Evolutionary conservation across 2,113 vertebrate genomes (phyloP), one percentile per base, ranked within the genome.

Genomic region (Parus major): DNA sequence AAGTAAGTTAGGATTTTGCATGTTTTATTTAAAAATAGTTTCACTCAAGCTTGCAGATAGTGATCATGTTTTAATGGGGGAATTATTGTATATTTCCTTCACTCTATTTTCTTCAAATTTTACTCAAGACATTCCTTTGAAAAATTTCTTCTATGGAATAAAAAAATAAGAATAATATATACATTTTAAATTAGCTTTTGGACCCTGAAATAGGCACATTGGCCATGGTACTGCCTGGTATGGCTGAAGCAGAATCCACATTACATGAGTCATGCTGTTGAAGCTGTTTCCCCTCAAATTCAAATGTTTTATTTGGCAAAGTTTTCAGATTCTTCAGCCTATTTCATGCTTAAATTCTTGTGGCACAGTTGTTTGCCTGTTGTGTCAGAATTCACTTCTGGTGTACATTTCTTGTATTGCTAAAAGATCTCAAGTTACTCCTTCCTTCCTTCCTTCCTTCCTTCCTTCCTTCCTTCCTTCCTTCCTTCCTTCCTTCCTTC

Each of bases 331-430:
- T 60, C 14, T 85, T 72, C 23, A 6, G 5, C 3, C 10, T 47
- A 14, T 52, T 69, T 65, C 60, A 47, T 61, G 15, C 71, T 28
- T 52, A 46, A 39, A 17, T 69, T 35, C 3, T 44, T 57, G 9
- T 49, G 22, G 29, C 31, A 53, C 9, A 6, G 4, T 28, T 71
- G 23, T 89, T 79, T 0, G 0, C 17, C 33, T n/a, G 1, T 29
- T 33, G 21, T 2, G 0, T 57, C 46, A 57, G 68, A 86, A 80
- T 17, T 83, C n/a, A 57, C 16, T 80, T 81, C 39, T 63, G 33
- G 9, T 35, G 31, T 3, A 0, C 47, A 14, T 29, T 68, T 83
- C 39, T 50, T 31, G 19, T 39, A 22, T 55, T 76, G 19, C 22
- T 64, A 29, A 60, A 77, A 72, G 35, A 22, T 36, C 28, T 12